These are phyloP conservation scores for Microtus ochrogaster DNA, from an alignment of 2,113 vertebrate genomes.

Conservation along the genomic window DNA sequence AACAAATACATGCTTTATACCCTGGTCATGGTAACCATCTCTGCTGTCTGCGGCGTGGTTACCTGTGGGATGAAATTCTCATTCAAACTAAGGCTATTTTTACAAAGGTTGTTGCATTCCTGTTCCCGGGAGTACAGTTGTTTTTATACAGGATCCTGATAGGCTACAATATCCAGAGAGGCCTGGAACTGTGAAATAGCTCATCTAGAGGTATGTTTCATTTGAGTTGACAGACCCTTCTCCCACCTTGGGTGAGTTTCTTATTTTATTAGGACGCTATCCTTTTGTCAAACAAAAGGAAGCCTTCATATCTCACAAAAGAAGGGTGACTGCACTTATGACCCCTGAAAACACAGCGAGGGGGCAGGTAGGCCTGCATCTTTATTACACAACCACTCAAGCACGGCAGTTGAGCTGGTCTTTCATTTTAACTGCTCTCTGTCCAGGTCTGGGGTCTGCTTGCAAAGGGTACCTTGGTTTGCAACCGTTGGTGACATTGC, in stretches of 20 bases:
- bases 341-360: not conserved
- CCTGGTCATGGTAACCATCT: fast-evolving
- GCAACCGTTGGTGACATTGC: not conserved
- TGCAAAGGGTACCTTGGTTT: not conserved
- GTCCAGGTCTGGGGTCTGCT: not conserved
- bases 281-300: not conserved
- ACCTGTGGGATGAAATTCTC: not conserved
- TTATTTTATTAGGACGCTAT: not conserved
- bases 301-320: not conserved
- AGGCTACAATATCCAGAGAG: not conserved
- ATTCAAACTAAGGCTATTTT: not conserved
- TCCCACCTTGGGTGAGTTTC: not conserved
- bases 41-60: fast-evolving
- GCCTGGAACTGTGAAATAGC: not conserved
- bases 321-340: not conserved
- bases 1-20: not conserved
- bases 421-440: not conserved
- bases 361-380: not conserved
- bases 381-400: not conserved
- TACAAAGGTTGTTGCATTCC: not conserved
- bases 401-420: fast-evolving
- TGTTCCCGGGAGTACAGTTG: not conserved
- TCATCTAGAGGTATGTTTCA: not conserved
- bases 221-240: not conserved
- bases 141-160: not conserved